Base-by-base conservation (phyloP, 2,797 vertebrate species). In the Poecilia picta region DNA sequence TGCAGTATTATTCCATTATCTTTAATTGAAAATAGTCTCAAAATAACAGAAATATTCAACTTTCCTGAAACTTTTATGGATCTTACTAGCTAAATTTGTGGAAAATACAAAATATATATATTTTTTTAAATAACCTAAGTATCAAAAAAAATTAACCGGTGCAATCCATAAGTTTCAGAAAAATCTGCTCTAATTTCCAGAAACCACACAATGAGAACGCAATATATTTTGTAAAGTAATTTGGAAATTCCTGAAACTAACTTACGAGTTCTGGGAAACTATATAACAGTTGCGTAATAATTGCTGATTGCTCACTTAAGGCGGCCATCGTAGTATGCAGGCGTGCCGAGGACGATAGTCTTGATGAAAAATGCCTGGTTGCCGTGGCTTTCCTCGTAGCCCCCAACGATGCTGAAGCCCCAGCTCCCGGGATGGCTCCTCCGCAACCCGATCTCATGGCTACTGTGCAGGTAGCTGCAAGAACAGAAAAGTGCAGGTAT, bases 321-420 rank as follows among this genome's bases (percentile, higher is more conserved):
- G 89, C 98, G 97, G 72, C 98, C 98, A 55, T 99, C 98, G 15
- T 98, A 99, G 93, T 99, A 99, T 0, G 98, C 98, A 1, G 98
- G 98, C n/a, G 98, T 99, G 88, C 98, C 98, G 45, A 99, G 95
- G 82, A 99, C 98, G 68, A 99, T 99, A 2, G 98, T 99, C 94
- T 99, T 99, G 89, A 99, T 99, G 92, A 99, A 99, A 95, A 99
- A 99, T 6, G 98, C 98, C 95, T 99, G 98, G 93, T 98, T 99
- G 85, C 96, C 97, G 80, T 99, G 98, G 94, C 94, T 99, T 90
- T 99, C 98, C 92, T 99, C 98, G 0, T 98, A 99, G 74, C 98
- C 98, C 0, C 98, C 98, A 0, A 99, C 98, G 0, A 99, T 99
- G 91, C 98, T 99, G 91, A 99, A 99, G 78, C 98, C 98, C 98